Conservation (phyloP, 53 echinoderm and acorn worm species). For the Henricia sp. region DNA sequence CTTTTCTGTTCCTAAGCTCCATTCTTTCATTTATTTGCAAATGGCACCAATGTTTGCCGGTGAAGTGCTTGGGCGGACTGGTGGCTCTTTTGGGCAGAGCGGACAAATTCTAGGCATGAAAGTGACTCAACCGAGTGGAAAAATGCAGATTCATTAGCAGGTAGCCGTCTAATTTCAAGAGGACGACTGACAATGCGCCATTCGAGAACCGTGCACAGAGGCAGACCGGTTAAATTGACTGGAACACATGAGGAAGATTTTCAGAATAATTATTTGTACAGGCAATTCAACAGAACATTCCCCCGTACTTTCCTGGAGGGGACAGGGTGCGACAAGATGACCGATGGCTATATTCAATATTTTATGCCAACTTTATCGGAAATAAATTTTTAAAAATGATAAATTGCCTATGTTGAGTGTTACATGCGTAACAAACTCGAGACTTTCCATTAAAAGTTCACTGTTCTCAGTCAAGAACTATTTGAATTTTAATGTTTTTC, state of each 20-base stretch:
- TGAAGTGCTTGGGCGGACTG: constrained; percentile 4
- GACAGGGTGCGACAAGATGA: no score
- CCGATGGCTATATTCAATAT: no score
- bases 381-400: no score
- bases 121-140: constrained; percentile 45
- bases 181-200: constrained; percentile 9
- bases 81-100: not conserved
- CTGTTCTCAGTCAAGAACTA: no score
- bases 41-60: constrained; percentile 6
- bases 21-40: not conserved
- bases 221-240: constrained; percentile 31
- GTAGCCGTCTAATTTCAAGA: constrained; percentile 23
- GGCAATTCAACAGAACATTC: no score
- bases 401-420: no score
- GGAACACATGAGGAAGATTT: constrained; percentile 51
- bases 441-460: no score
- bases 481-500: no score
- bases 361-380: no score
- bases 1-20: no score
- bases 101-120: constrained; percentile 42
- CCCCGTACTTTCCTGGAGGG: no score
- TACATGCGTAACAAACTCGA: no score
- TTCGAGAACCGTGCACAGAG: not conserved
- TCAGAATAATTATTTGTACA: constrained; percentile 34
- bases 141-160: constrained; percentile 19